Evolutionary conservation across 2,888 invertebrate genomes (phyloP).

Genomic region (Drosophila algonquin): DNA sequence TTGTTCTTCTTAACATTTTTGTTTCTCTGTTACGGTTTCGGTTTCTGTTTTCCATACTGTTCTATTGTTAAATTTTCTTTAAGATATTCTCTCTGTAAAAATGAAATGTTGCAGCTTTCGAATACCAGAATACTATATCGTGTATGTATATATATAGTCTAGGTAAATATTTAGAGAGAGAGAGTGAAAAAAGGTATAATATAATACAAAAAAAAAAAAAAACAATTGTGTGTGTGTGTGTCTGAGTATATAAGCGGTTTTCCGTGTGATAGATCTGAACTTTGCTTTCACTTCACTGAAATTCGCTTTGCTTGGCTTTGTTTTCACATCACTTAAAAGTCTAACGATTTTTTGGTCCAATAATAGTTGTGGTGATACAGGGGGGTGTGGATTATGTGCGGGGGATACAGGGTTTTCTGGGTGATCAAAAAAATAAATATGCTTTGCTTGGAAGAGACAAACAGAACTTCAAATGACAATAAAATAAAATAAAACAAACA

Average conservation of each 20-base stretch:
- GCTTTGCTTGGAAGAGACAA: slow-evolving; percentile 28
- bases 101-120: slow-evolving; percentile 24
- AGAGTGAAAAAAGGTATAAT: slow-evolving; percentile 48
- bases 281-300: slow-evolving; percentile 37
- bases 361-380: slow-evolving; percentile 75
- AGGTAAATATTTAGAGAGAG: slow-evolving; percentile 61
- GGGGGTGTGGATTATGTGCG: slow-evolving; percentile 10
- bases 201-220: slow-evolving; percentile 72
- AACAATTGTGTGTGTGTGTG: slow-evolving; percentile 69
- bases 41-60: neutral
- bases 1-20: slow-evolving; percentile 41
- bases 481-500: slow-evolving; percentile 40
- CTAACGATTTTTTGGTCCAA: slow-evolving; percentile 86
- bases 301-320: slow-evolving; percentile 49
- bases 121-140: slow-evolving; percentile 65
- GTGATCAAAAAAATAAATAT: slow-evolving; percentile 47
- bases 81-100: slow-evolving; percentile 29
- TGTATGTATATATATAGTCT: slow-evolving; percentile 60
- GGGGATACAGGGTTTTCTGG: slow-evolving; percentile 6
- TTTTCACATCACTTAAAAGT: slow-evolving; percentile 81
- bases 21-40: slow-evolving; percentile 1
- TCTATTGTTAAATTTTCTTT: slow-evolving; percentile 20
- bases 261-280: slow-evolving; percentile 28
- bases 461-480: slow-evolving; percentile 42
- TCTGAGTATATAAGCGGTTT: slow-evolving; percentile 24